phyloP scores from a whole-genome alignment of 2,797 vertebrate genomes.

The Antennarius maculatus region DNA sequence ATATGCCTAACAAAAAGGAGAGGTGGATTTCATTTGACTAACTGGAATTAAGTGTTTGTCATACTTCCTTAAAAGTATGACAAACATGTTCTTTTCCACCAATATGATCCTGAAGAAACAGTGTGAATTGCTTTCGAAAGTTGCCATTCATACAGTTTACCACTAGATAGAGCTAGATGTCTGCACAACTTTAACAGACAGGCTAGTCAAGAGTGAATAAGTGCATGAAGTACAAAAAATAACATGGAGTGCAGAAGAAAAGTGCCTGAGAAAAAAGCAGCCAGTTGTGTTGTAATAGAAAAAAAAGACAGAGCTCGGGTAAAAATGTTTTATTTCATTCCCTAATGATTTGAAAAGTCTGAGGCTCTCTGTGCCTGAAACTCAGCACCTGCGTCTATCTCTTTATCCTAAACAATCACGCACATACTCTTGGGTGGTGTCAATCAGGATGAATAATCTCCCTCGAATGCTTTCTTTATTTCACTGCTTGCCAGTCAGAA shows the following conservation, averaged over 20 bases:
- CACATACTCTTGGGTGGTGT: background rate
- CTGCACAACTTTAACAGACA: slow-evolving; percentile 4
- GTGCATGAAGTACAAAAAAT: background rate
- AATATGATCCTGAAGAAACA: too few relatives aligned
- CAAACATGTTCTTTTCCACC: too few relatives aligned
- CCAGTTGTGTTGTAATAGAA: slow-evolving; percentile 11
- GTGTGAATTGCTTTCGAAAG: background rate
- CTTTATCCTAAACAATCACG: slow-evolving; percentile 29
- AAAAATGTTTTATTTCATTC: slow-evolving; percentile 49
- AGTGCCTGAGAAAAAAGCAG: slow-evolving; percentile 7
- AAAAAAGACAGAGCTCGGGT: slow-evolving; percentile 32
- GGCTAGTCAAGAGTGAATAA: background rate
- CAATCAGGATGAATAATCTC: too few relatives aligned
- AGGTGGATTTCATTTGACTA: background rate
- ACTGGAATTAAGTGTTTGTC: background rate
- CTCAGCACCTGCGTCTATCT: slow-evolving; percentile 58
- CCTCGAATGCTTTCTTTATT: too few relatives aligned
- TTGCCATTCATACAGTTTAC: background rate
- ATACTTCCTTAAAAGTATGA: too few relatives aligned
- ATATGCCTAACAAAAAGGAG: background rate
- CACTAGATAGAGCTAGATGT: slow-evolving; percentile 64
- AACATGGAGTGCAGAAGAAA: slow-evolving; percentile 1
- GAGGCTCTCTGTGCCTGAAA: slow-evolving; percentile 54
- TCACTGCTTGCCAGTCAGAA: too few relatives aligned
- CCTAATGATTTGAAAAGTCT: slow-evolving; percentile 53